These are phyloP conservation scores for Leucoraja ocellata DNA, from an alignment of 2,797 vertebrate species.

Conservation along the genomic window DNA sequence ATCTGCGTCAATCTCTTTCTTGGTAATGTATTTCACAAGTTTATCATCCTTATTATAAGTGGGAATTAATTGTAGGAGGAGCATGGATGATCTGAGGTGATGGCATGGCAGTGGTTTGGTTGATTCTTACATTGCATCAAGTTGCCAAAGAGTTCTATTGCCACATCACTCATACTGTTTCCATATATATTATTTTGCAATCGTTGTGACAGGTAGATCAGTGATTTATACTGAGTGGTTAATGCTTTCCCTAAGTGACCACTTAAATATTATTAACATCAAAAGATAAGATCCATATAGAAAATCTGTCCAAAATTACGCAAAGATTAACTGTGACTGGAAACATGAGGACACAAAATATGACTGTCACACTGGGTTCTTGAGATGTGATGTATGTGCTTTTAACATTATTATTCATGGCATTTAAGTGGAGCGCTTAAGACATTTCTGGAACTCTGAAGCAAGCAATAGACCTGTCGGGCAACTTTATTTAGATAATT, in stretches of 20 bases:
- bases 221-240: neutral
- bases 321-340: neutral
- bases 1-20: neutral
- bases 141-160: neutral
- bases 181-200: neutral
- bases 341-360: neutral
- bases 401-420: neutral
- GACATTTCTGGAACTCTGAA: neutral
- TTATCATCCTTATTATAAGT: neutral
- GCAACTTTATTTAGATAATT: neutral
- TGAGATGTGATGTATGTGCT: neutral
- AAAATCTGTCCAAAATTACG: neutral
- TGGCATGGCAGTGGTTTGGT: neutral
- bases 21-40: neutral
- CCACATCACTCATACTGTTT: neutral
- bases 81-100: neutral
- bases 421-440: neutral
- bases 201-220: neutral
- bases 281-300: neutral
- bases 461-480: neutral
- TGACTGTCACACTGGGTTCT: neutral
- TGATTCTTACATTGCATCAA: slow-evolving; percentile 3
- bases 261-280: neutral
- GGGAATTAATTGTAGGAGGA: neutral
- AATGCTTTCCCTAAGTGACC: neutral